Percentiles rank a stretch among this genome's conserved stretches.
Conservation (phyloP, 2,888 invertebrate species). For the Eristalinus aeneus region DNA sequence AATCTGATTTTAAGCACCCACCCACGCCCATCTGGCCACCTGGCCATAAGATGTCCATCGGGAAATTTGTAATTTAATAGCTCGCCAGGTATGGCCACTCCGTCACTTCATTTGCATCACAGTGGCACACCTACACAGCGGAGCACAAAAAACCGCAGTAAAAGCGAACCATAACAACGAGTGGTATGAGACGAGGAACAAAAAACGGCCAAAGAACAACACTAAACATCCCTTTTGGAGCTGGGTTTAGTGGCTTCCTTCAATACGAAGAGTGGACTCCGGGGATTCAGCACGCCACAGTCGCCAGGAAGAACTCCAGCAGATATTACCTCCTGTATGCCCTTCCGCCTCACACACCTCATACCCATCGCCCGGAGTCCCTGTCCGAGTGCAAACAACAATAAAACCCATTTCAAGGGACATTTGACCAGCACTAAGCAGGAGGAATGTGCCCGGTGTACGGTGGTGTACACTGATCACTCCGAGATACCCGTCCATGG, state of each 20-base stretch:
- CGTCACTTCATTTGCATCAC: slow-evolving; percentile 54
- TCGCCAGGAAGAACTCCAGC: slow-evolving; percentile 34
- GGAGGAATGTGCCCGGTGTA: slow-evolving; percentile 42
- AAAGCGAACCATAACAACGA: slow-evolving; percentile 22
- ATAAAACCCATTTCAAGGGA: slow-evolving; percentile 65
- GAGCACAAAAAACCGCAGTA: background rate
- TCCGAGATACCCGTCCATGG: slow-evolving; percentile 42
- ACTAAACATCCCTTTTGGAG: slow-evolving; percentile 23
- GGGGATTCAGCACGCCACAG: slow-evolving; percentile 26
- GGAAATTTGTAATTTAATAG: slow-evolving; percentile 64
- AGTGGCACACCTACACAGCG: background rate
- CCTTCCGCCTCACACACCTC: background rate
- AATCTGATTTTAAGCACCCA: background rate
- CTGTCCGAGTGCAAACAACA: slow-evolving; percentile 61
- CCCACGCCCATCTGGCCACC: background rate
- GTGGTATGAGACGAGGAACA: slow-evolving; percentile 15
- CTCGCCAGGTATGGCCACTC: slow-evolving; percentile 8
- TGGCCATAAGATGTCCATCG: slow-evolving; percentile 27
- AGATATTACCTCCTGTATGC: slow-evolving; percentile 50
- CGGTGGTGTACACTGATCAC: slow-evolving; percentile 46
- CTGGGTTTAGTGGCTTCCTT: slow-evolving; percentile 3
- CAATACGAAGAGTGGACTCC: slow-evolving; percentile 25
- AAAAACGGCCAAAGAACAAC: slow-evolving; percentile 19
- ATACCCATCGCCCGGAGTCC: background rate
- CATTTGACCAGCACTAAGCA: slow-evolving; percentile 51